Percentiles rank a stretch among this genome's conserved stretches.
Evolutionary conservation across 2,888 invertebrate genomes (phyloP).

Genomic region (Erebia palarica): DNA sequence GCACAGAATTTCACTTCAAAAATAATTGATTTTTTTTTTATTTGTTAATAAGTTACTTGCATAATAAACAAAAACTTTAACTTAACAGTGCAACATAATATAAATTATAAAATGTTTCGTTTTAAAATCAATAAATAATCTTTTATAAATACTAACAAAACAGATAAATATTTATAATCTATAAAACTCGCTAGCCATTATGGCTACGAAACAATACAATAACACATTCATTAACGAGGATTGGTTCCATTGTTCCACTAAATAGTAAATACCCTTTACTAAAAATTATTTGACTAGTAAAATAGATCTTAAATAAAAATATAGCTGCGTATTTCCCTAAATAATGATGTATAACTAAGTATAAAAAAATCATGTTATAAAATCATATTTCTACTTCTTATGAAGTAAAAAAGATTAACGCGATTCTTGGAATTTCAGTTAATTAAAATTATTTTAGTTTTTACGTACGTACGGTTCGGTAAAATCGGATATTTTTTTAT

Average conservation of each 20-base stretch:
- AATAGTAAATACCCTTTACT: conserved; percentile 22
- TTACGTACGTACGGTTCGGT: too few relatives aligned
- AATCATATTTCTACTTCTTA: neutral
- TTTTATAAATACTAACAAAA: neutral
- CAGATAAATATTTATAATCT: neutral
- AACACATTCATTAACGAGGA: conserved; percentile 48
- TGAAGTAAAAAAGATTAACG: too few relatives aligned
- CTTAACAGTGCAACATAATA: neutral
- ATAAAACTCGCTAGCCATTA: conserved; percentile 4
- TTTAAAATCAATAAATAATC: neutral
- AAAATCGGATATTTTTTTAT: neutral
- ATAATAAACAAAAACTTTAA: neutral
- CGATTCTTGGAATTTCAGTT: too few relatives aligned
- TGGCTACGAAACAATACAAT: conserved; percentile 15
- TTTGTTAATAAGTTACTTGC: too few relatives aligned
- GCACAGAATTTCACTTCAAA: too few relatives aligned
- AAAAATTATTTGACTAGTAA: conserved; percentile 36
- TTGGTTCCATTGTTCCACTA: conserved; percentile 59
- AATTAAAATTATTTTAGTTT: too few relatives aligned
- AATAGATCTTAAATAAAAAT: conserved; percentile 27
- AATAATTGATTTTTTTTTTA: neutral
- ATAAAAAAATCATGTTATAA: neutral
- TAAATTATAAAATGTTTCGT: neutral
- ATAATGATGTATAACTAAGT: neutral
- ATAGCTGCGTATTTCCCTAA: neutral